phyloP scores from a whole-genome alignment of 2,888 invertebrate genomes.

The Digitonthophagus gazella region DNA sequence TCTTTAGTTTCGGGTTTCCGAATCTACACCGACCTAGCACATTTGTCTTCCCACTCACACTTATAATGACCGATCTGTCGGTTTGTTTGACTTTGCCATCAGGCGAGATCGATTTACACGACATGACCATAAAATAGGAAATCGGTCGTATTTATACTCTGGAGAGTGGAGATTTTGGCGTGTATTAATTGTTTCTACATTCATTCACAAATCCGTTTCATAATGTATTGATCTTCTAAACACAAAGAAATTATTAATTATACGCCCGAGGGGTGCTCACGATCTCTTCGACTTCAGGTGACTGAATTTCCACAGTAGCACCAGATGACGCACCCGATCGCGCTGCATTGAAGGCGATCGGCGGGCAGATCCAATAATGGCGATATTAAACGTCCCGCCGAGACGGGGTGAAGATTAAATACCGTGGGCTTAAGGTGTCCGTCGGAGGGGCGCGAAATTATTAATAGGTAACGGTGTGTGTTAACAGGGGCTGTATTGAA shows the following conservation, averaged over 20 bases:
- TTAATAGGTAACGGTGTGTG: neutral
- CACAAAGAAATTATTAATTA: slow-evolving; percentile 16
- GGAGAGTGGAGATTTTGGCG: too few species aligned
- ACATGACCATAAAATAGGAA: neutral
- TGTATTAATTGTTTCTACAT: too few species aligned
- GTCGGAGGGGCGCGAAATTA: slow-evolving; percentile 16
- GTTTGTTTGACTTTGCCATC: slow-evolving; percentile 36
- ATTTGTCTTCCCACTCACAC: slow-evolving; percentile 46
- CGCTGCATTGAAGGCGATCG: slow-evolving; percentile 34
- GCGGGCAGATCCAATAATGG: slow-evolving; percentile 35
- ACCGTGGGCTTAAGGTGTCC: slow-evolving; percentile 31
- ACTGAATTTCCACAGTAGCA: slow-evolving; percentile 27
- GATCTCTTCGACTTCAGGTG: too few species aligned
- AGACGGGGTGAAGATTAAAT: slow-evolving; percentile 35
- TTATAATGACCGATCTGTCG: slow-evolving; percentile 42
- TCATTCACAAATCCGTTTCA: too few species aligned
- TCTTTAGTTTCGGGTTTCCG: slow-evolving; percentile 45
- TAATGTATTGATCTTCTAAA: too few species aligned
- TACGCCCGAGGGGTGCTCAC: neutral
- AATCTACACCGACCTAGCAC: slow-evolving; percentile 46
- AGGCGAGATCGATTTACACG: neutral
- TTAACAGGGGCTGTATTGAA: neutral
- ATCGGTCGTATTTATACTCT: too few species aligned
- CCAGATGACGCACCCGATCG: slow-evolving; percentile 34
- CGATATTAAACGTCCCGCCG: slow-evolving; percentile 33